Conservation (phyloP, 2,888 invertebrate genomes). For the Mystacides longicornis region DNA sequence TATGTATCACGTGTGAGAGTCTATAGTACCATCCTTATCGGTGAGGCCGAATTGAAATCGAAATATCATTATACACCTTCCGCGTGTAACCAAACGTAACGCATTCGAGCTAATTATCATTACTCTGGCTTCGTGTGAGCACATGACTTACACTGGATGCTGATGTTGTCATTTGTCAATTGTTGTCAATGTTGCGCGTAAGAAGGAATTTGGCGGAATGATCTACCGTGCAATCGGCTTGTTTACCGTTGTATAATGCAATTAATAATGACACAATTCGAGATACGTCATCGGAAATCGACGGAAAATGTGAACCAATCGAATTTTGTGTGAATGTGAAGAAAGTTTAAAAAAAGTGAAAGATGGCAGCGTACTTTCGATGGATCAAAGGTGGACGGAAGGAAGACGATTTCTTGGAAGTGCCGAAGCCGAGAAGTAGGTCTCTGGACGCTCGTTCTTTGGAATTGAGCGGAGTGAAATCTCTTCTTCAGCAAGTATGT, state of each 20-base stretch:
- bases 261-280: too few species aligned
- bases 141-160: not conserved
- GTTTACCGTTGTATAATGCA: not conserved
- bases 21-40: not conserved
- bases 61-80: not conserved
- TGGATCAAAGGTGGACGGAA: conserved; percentile 60
- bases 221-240: too few species aligned
- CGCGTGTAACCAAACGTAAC: not conserved
- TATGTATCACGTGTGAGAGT: too few species aligned
- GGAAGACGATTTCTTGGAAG: conserved; percentile 47
- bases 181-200: not conserved
- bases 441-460: conserved; percentile 66
- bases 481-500: conserved; percentile 49
- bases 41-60: not conserved
- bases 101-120: too few species aligned
- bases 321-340: not conserved
- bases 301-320: too few species aligned
- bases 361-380: conserved; percentile 61
- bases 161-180: not conserved
- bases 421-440: conserved; percentile 60
- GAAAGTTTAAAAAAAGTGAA: not conserved
- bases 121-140: not conserved
- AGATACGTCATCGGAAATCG: too few species aligned
- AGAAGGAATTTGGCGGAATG: not conserved
- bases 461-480: conserved; percentile 59